Evolutionary conservation across 2,888 invertebrate genomes (phyloP).

Genomic region (Galerucella pusilla): DNA sequence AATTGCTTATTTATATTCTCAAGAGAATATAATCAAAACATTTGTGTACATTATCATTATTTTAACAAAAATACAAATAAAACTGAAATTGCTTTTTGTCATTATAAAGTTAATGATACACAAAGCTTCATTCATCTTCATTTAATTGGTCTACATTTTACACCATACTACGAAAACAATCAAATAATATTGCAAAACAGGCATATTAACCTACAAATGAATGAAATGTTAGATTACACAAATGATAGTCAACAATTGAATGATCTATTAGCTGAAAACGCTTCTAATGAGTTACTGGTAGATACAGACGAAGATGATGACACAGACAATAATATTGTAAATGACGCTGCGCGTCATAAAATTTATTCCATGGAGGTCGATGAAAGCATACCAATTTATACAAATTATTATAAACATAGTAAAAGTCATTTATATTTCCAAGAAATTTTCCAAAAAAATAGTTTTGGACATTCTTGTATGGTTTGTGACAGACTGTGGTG

Average conservation of each 20-base stretch:
- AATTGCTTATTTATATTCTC: slow-evolving; percentile 14
- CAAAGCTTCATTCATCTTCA: slow-evolving; percentile 15
- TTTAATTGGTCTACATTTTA: slow-evolving; percentile 10
- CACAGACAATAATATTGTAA: not conserved
- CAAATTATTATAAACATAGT: slow-evolving; percentile 16
- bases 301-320: not conserved
- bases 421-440: slow-evolving; percentile 6
- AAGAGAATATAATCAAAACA: slow-evolving; percentile 22
- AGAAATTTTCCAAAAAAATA: slow-evolving; percentile 14
- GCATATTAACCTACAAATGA: too few relatives aligned
- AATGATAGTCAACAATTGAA: not conserved
- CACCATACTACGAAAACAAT: not conserved
- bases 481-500: slow-evolving; percentile 49
- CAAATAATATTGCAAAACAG: too few relatives aligned
- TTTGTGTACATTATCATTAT: slow-evolving; percentile 18
- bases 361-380: not conserved
- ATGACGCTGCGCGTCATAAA: not conserved
- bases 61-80: slow-evolving; percentile 3
- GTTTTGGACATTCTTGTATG: slow-evolving; percentile 40
- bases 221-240: too few relatives aligned
- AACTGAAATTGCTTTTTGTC: not conserved
- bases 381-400: not conserved
- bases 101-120: slow-evolving; percentile 22
- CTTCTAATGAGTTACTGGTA: not conserved
- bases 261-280: too few relatives aligned